These are phyloP conservation scores for Palythoa grandiflora DNA, from an alignment of 92 coral and sea anemone genomes.

Conservation along the genomic window DNA sequence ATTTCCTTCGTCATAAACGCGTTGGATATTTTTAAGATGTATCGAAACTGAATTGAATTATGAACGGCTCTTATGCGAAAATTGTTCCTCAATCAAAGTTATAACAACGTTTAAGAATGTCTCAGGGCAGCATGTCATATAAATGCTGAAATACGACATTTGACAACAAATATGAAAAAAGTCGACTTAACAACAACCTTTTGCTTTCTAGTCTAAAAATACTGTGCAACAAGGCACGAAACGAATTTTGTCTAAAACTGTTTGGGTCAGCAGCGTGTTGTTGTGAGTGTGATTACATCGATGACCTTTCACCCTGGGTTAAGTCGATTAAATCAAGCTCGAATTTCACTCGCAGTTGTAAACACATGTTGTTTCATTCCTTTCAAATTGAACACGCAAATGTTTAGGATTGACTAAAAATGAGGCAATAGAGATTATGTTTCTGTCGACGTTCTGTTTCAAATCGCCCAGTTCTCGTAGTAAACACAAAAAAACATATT, in stretches of 20 bases:
- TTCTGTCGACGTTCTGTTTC: background rate
- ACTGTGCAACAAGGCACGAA: background rate
- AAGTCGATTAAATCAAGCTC: conserved; percentile 34
- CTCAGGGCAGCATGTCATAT: background rate
- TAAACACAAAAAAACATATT: background rate
- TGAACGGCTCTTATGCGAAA: background rate
- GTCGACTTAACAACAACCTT: background rate
- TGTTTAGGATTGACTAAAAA: background rate
- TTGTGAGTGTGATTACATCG: conserved; percentile 12
- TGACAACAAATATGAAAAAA: background rate
- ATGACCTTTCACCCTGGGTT: conserved; percentile 30
- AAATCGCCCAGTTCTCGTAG: background rate
- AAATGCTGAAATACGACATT: background rate
- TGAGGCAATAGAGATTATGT: too few species aligned
- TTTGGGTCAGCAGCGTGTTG: conserved; percentile 4
- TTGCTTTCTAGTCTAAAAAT: background rate
- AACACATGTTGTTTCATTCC: background rate
- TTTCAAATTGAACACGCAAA: conserved; percentile 3
- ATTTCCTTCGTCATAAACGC: background rate
- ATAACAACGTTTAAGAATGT: background rate
- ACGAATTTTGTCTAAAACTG: background rate
- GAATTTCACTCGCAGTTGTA: conserved; percentile 21
- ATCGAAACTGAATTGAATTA: background rate
- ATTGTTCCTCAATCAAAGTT: background rate
- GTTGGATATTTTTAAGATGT: background rate